phyloP scores from a whole-genome alignment of 2,113 vertebrate species.

The Pelvicachromis taeniatus region DNA sequence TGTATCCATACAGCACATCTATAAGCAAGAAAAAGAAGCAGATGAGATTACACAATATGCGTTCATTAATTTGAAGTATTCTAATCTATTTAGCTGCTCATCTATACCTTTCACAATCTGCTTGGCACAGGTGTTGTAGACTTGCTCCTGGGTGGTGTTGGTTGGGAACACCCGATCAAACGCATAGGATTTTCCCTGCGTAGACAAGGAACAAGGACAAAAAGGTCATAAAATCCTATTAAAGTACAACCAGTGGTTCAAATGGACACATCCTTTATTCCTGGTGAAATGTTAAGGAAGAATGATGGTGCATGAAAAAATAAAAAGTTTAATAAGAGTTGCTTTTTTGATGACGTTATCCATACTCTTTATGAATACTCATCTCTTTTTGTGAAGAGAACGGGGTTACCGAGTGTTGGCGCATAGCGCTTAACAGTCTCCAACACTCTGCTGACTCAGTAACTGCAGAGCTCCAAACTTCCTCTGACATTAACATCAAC shows the following conservation, averaged over 20 bases:
- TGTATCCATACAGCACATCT: constrained; percentile 92
- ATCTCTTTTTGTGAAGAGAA: not conserved
- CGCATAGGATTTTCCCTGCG: constrained; percentile 82
- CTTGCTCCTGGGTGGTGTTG: constrained; percentile 95
- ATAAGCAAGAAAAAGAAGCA: not conserved
- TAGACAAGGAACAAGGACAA: not conserved
- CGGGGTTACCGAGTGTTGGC: not conserved
- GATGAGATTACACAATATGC: not conserved
- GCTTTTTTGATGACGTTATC: not conserved
- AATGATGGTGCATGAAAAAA: not conserved
- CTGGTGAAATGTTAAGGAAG: not conserved
- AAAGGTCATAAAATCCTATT: not conserved
- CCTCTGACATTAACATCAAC: not conserved
- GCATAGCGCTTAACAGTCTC: not conserved
- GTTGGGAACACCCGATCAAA: constrained; percentile 91
- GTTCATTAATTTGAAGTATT: not conserved
- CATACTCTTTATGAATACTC: not conserved
- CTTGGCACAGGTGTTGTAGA: constrained; percentile 93
- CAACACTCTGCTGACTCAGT: not conserved
- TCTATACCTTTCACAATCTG: constrained; percentile 89
- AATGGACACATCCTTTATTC: not conserved
- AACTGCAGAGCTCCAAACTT: not conserved
- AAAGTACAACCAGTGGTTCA: not conserved
- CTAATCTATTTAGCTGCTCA: not conserved
- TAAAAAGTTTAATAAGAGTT: not conserved